Evolutionary conservation across 2,113 vertebrate genomes (phyloP), one percentile per base, ranked within the genome.

Genomic region (Cygnus atratus): DNA sequence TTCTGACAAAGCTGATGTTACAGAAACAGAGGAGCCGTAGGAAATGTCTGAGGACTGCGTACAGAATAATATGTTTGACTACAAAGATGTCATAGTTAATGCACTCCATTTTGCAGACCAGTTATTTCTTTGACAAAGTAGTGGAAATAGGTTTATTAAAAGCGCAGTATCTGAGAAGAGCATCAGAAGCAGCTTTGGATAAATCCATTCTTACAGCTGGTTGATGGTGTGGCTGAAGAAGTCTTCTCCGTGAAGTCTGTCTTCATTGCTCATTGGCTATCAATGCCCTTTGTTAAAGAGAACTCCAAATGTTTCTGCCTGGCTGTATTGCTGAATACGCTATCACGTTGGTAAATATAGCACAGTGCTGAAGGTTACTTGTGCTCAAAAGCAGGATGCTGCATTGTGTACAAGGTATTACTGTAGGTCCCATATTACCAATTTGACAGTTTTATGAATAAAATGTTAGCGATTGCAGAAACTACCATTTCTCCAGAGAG

Each of bases 41-140:
- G 87, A 91, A 59, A 66, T 3, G 8, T 91, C 81, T 54, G 54
- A 87, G 66, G 43, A 37, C 67, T 87, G 75, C 71, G 54, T 73
- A 50, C 41, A 31, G 86, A 48, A 57, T 39, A 10, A 44, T 54
- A 3, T n/a, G 21, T 80, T 57, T 73, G 58, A 73, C 78, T 70
- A 58, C n/a, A 73, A 73, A 66, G 59, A 63, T 91, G 87, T 91
- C 82, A 37, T 21, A 17, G 57, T 54, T 66, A 90, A 63, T 71
- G 55, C 17, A 20, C 50, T 85, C 50, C 10, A 0, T 59, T 80
- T 83, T 10, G 28, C 68, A 93, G 62, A 22, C 48, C 41, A 55
- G 54, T 71, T 90, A 85, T 94, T 95, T 87, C 37, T 93, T 91
- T 91, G 91, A 83, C 62, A 73, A 79, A 80, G 35, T n/a, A 70